phyloP scores from a whole-genome alignment of 2,113 vertebrate species.

The Murina feae region DNA sequence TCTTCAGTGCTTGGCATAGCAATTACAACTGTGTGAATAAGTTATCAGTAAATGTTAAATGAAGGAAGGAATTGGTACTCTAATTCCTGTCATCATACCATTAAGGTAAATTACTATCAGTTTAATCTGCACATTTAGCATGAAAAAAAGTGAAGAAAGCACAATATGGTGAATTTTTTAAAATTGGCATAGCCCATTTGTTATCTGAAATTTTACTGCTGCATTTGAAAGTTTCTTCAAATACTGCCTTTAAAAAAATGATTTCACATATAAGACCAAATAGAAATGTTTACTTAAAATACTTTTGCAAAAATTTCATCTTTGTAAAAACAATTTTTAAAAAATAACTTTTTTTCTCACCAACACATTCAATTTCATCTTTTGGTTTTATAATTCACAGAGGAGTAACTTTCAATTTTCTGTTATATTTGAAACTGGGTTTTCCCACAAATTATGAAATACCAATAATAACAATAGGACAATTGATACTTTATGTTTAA shows the following conservation, averaged over 20 bases:
- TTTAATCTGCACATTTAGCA: neutral
- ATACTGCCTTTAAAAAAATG: neutral
- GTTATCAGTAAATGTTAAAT: neutral
- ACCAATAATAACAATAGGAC: neutral
- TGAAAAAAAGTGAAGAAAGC: neutral
- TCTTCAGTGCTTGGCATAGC: neutral
- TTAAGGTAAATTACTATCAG: neutral
- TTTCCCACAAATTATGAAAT: neutral
- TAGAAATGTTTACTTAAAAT: neutral
- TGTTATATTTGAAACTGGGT: neutral
- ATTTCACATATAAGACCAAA: neutral
- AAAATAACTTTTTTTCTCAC: neutral
- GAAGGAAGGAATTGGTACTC: neutral
- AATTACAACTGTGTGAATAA: neutral
- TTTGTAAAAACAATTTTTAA: neutral
- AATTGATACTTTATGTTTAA: neutral
- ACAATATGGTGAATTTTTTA: neutral
- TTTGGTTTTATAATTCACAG: neutral
- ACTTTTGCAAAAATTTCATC: neutral
- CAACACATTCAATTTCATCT: neutral
- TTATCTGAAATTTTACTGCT: neutral
- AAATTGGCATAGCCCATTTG: neutral
- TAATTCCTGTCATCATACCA: neutral
- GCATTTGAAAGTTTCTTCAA: slow-evolving; percentile 8
- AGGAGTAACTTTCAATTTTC: neutral